These are phyloP conservation scores for Andrena cerasifolii DNA, from an alignment of 1,140 invertebrate species.

Conservation along the genomic window DNA sequence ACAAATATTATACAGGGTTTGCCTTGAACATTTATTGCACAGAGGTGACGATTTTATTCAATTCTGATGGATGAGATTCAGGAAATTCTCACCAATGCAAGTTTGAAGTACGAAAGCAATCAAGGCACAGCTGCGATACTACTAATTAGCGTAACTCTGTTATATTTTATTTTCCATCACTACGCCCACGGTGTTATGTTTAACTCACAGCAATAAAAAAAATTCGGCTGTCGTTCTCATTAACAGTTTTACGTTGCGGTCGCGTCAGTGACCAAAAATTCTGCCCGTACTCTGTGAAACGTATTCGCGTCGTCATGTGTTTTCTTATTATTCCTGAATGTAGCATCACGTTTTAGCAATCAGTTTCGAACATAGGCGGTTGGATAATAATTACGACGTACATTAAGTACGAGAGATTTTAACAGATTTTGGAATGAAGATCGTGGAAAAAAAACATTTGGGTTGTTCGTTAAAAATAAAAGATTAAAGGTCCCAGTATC, in stretches of 20 bases:
- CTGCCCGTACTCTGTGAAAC: background rate
- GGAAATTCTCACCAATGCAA: too few relatives aligned
- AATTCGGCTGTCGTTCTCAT: slow-evolving; percentile 1
- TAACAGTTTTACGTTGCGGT: slow-evolving; percentile 18
- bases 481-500: too few relatives aligned
- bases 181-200: background rate
- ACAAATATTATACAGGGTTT: too few relatives aligned
- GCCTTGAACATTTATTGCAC: too few relatives aligned
- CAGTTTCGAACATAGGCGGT: background rate
- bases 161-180: background rate
- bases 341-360: background rate
- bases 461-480: too few relatives aligned
- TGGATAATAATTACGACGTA: background rate
- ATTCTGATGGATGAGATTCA: too few relatives aligned
- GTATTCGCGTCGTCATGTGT: background rate
- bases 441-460: too few relatives aligned
- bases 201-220: slow-evolving; percentile 9
- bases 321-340: background rate
- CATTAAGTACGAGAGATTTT: too few relatives aligned
- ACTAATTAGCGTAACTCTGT: background rate
- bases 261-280: slow-evolving; percentile 21
- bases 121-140: slow-evolving; percentile 4
- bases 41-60: background rate
- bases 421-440: too few relatives aligned
- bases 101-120: slow-evolving; percentile 13